Conservation (phyloP, 2,888 invertebrate species). For the Dascillus cervinus region DNA sequence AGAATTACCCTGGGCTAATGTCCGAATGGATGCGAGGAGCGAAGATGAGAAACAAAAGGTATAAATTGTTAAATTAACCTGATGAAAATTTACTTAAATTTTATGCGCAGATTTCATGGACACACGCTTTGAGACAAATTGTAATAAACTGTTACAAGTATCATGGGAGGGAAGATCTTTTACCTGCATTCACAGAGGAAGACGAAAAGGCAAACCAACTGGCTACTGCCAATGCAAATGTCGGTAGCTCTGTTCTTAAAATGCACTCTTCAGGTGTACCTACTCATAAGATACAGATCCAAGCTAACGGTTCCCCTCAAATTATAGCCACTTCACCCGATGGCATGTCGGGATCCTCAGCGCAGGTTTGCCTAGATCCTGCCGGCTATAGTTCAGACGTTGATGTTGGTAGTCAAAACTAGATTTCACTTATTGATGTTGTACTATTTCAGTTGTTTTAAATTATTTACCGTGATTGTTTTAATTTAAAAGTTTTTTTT, state of each 20-base stretch:
- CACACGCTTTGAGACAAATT: conserved; percentile 91
- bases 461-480: conserved; percentile 12
- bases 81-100: conserved; percentile 3
- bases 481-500: conserved; percentile 6
- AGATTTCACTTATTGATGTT: conserved; percentile 10
- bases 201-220: conserved; percentile 68
- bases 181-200: conserved; percentile 90
- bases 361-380: conserved; percentile 73
- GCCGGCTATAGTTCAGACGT: conserved; percentile 62
- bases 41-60: conserved; percentile 98
- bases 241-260: conserved; percentile 44
- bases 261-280: conserved; percentile 43
- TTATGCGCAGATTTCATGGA: conserved; percentile 85
- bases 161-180: conserved; percentile 89
- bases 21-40: conserved; percentile 91
- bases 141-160: conserved; percentile 98
- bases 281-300: conserved; percentile 45
- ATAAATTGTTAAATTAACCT: no score
- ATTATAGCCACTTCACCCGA: conserved; percentile 47
- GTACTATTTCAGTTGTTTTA: conserved; percentile 10
- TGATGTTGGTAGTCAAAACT: conserved; percentile 54
- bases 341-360: conserved; percentile 43
- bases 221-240: conserved; percentile 47
- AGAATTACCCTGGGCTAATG: conserved; percentile 97
- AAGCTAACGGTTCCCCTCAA: conserved; percentile 46